Conservation (phyloP, 2,888 invertebrate genomes). For the Hemicrepidius hirtus region DNA sequence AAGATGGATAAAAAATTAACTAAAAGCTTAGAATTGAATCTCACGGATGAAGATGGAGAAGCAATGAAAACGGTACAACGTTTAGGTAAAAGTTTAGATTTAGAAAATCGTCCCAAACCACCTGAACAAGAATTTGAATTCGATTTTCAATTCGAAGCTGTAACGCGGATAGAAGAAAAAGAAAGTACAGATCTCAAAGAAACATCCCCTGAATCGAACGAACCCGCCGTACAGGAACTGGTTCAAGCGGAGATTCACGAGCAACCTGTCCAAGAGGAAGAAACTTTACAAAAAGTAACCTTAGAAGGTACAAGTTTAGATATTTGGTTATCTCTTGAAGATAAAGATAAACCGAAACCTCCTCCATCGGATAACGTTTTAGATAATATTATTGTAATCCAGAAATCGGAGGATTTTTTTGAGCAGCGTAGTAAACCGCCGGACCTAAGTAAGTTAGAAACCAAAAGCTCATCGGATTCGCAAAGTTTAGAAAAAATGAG, state of each 20-base stretch:
- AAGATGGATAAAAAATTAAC: slow-evolving; percentile 72
- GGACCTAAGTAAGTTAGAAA: slow-evolving; percentile 67
- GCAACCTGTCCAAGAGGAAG: slow-evolving; percentile 62
- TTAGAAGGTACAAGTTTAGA: slow-evolving; percentile 72
- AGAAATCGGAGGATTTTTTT: slow-evolving; percentile 71
- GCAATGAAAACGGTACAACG: slow-evolving; percentile 65
- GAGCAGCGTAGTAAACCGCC: slow-evolving; percentile 69
- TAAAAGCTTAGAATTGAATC: slow-evolving; percentile 81
- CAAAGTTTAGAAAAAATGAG: slow-evolving; percentile 68
- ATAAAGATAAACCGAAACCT: slow-evolving; percentile 66
- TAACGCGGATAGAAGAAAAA: slow-evolving; percentile 8
- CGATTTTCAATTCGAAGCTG: slow-evolving; percentile 67
- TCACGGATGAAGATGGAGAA: slow-evolving; percentile 66
- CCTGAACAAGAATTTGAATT: slow-evolving; percentile 64
- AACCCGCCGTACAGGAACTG: slow-evolving; percentile 74
- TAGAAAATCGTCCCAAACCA: slow-evolving; percentile 66
- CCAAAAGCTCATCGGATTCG: slow-evolving; percentile 70
- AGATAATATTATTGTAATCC: slow-evolving; percentile 67
- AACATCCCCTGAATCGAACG: slow-evolving; percentile 71
- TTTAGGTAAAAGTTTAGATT: slow-evolving; percentile 70
- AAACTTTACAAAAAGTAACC: slow-evolving; percentile 65
- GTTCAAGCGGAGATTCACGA: slow-evolving; percentile 74
- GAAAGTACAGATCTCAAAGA: slow-evolving; percentile 58
- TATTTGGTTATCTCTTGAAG: slow-evolving; percentile 71
- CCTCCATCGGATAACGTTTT: slow-evolving; percentile 66